Conservation (phyloP, 2,113 vertebrate species). For the Amia ocellicauda region DNA sequence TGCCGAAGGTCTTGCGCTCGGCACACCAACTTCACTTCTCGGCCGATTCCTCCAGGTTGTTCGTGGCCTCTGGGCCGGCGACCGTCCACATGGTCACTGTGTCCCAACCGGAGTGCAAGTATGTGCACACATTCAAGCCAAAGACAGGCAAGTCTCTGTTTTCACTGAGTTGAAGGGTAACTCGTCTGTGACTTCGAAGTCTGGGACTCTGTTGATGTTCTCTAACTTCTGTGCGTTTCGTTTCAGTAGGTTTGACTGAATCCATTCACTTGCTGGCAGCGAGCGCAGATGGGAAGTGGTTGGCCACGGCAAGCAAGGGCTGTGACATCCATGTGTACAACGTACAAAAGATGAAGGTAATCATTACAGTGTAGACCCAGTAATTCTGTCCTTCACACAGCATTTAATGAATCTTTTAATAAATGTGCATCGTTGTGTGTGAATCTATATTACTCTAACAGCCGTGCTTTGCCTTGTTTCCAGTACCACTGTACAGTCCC, state of each 20-base stretch:
- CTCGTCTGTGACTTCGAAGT: too few species aligned
- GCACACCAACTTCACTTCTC: slow-evolving; percentile 85
- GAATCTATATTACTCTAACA: too few species aligned
- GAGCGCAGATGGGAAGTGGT: slow-evolving; percentile 79
- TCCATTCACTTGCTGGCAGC: slow-evolving; percentile 70
- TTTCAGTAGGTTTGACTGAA: slow-evolving; percentile 61
- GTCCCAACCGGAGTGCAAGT: slow-evolving; percentile 60
- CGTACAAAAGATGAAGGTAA: slow-evolving; percentile 74
- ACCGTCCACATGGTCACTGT: slow-evolving; percentile 68
- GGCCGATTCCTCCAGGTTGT: slow-evolving; percentile 73
- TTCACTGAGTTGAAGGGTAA: not conserved
- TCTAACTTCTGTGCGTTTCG: not conserved
- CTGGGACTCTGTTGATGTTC: too few species aligned
- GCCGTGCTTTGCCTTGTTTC: not conserved
- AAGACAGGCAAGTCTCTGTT: slow-evolving; percentile 65
- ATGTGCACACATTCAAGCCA: slow-evolving; percentile 65
- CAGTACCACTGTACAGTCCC: slow-evolving; percentile 82
- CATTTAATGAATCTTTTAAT: too few species aligned
- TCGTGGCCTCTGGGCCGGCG: slow-evolving; percentile 66
- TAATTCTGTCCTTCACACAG: too few species aligned
- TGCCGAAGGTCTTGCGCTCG: slow-evolving; percentile 65
- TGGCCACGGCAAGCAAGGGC: slow-evolving; percentile 70
- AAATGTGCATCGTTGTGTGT: too few species aligned
- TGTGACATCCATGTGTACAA: slow-evolving; percentile 76
- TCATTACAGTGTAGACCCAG: slow-evolving; percentile 16